Base-by-base conservation (phyloP, 2,797 vertebrate species). In the Hybognathus amarus region DNA sequence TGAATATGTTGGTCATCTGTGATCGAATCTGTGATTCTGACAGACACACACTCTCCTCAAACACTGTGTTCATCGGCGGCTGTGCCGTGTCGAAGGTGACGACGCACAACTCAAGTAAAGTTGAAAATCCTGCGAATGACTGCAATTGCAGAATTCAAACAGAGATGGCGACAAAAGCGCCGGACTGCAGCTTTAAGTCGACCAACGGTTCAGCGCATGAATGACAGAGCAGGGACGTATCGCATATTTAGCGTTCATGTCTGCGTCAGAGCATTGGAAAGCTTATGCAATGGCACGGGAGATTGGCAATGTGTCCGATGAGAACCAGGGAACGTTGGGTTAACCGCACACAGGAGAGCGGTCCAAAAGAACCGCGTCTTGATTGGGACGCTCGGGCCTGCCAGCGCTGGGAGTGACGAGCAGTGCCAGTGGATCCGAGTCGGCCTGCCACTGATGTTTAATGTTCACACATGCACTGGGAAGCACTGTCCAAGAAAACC, bases 301-400 rank as follows among this genome's bases (percentile, higher is more conserved):
- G 83, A 83, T 68, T 91, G 90, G 90, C 90, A 89, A 84, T 27
- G 86, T 89, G 90, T 91, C 79, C 77, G 86, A 81, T 82, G 86
- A 91, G 88, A 85, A 85, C 52, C 80, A 85, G 90, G 90, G 90
- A 90, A 77, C 74, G 80, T 69, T 68, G 90, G 91, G 92, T 92
- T 93, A 92, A 92, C 92, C 94, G 87, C 93, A 91, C 91, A 92
- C 87, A 87, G 89, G 88, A 84, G 79, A 85, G 88, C 87, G 87
- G 89, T 92, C 91, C 90, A 92, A 91, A 70, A 52, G 63, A 90
- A 91, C 91, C 92, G 78, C 83, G 68, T 88, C 83, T 87, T 24
- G 81, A 89, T 91, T 90, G 90, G 90, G 90, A 89, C 78, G 45
- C 79, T 85, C 88, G 67, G 61, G 87, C 84, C 76, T 45, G 89